Evolutionary conservation across 2,797 vertebrate species (phyloP), one percentile per base, ranked within the genome.

Genomic region (Amniataba percoides): DNA sequence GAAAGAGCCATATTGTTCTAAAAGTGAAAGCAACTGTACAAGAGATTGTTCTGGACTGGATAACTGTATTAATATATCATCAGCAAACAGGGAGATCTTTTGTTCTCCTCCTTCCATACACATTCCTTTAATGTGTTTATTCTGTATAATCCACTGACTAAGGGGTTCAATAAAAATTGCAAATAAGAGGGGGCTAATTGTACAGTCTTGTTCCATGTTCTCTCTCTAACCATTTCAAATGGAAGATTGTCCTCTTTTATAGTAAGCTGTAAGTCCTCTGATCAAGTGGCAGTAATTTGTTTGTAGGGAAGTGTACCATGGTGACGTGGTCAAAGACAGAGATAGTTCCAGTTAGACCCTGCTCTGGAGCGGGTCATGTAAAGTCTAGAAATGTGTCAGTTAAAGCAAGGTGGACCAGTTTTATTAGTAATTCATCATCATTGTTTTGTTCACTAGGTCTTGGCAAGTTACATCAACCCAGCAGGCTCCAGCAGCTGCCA

Each of bases 391-490:
- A n/a, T 40, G 5, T 53, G 4, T 64, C 58, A 19, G 0, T 34
- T 25, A 34, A 51, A 49, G 7, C 2, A 2, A 14, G 11, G 16
- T 36, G 39, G 18, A 63, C 27, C 3, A 0, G 23, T 64, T 53
- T 40, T 51, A 62, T 42, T 21, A 2, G 21, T 55, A 43, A 34
- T 25, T 4, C 5, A 7, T 51, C 16, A 62, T n/a, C n/a, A 12
- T 45, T 52, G n/a, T 49, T 69, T 59, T 68, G 40, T 56, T 39
- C 74, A 74, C 53, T 75, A 99, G 98, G 98, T 99, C 82, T 95
- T 99, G 94, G 98, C 97, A 7, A 99, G 98, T 93, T 99, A 99
- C 81, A 99, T 99, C 89, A 99, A 99, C 93, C 97, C 98, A 69
- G 94, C 96, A 10, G 96, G 97, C 80, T 96, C 95, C 82, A 81